Evolutionary conservation across 2,888 invertebrate genomes (phyloP).

Genomic region (Julus scanicus): DNA sequence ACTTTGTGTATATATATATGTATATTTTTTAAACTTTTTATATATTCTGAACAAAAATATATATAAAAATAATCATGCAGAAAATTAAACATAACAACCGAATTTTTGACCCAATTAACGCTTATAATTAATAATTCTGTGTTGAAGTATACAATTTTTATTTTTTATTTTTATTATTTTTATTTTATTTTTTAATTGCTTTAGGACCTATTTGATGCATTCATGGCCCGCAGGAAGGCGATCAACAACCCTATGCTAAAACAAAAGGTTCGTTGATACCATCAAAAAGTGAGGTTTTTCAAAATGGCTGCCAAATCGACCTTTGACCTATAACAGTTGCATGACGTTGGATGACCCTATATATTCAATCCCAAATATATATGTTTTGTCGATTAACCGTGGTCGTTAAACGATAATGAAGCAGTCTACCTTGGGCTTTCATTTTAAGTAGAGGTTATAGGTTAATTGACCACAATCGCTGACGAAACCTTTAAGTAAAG

Average conservation of each 20-base stretch:
- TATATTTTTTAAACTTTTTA: background rate
- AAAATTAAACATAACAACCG: background rate
- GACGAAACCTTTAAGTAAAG: too few species aligned
- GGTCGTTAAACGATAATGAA: too few species aligned
- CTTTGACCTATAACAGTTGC: background rate
- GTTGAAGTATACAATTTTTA: background rate
- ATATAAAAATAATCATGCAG: background rate
- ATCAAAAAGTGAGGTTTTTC: background rate
- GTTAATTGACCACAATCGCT: too few species aligned
- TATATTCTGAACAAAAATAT: background rate
- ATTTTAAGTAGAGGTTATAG: too few species aligned
- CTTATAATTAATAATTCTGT: background rate
- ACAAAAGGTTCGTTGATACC: slow-evolving; percentile 46
- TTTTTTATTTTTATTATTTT: slow-evolving; percentile 44
- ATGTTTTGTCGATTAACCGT: too few species aligned
- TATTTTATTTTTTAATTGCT: slow-evolving; percentile 46
- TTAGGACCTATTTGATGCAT: slow-evolving; percentile 38
- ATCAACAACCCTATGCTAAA: slow-evolving; percentile 27
- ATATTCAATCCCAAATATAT: too few species aligned
- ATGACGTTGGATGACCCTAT: background rate
- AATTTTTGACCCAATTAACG: background rate
- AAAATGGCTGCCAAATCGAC: slow-evolving; percentile 8
- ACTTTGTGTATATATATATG: background rate
- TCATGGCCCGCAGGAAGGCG: slow-evolving; percentile 48
- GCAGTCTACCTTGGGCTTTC: too few species aligned